phyloP scores from a whole-genome alignment of 2,888 invertebrate genomes.

The Synergus umbraculus region DNA sequence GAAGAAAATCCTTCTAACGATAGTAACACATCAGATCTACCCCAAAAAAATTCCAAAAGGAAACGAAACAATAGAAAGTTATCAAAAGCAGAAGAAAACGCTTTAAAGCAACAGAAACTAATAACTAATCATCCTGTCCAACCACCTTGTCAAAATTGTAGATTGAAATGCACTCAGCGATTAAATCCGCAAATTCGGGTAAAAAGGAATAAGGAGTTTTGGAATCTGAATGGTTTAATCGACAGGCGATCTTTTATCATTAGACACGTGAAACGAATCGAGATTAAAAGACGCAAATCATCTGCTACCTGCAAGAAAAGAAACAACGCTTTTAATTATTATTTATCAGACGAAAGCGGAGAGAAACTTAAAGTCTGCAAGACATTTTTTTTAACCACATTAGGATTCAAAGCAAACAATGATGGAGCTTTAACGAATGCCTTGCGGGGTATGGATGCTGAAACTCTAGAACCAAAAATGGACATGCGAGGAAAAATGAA shows the following conservation, averaged over 20 bases:
- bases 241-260: slow-evolving; percentile 11
- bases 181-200: background rate
- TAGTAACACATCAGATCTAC: background rate
- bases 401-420: slow-evolving; percentile 39
- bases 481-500: slow-evolving; percentile 35
- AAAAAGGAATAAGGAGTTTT: slow-evolving; percentile 22
- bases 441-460: slow-evolving; percentile 1
- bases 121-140: slow-evolving; percentile 19
- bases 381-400: slow-evolving; percentile 41
- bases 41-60: background rate
- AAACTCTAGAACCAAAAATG: slow-evolving; percentile 23
- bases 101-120: slow-evolving; percentile 12
- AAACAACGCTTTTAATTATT: slow-evolving; percentile 27
- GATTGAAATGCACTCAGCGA: slow-evolving; percentile 10
- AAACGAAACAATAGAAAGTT: slow-evolving; percentile 10
- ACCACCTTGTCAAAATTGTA: slow-evolving; percentile 7
- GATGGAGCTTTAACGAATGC: slow-evolving; percentile 20
- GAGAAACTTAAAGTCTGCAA: slow-evolving; percentile 40
- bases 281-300: slow-evolving; percentile 17
- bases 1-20: background rate
- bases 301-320: background rate
- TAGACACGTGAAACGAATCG: slow-evolving; percentile 26
- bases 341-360: background rate
- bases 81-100: background rate
- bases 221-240: slow-evolving; percentile 13